phyloP scores from a whole-genome alignment of 2,113 vertebrate species.

The Chunga burmeisteri region DNA sequence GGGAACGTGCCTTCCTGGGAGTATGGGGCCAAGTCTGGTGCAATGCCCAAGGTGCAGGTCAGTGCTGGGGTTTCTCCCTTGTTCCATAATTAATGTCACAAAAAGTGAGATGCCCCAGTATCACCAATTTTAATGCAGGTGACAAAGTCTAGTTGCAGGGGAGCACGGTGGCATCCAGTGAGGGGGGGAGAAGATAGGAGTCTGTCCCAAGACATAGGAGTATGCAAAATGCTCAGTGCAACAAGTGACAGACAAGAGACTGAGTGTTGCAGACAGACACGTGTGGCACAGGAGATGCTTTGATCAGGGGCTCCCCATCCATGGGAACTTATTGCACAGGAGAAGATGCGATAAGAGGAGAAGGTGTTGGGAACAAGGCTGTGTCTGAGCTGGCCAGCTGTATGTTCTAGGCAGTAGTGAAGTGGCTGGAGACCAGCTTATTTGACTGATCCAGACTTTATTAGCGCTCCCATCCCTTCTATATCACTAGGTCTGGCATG shows the following conservation, averaged over 20 bases:
- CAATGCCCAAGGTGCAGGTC: not conserved
- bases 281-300: accelerated
- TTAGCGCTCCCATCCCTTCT: not conserved
- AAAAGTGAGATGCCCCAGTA: not conserved
- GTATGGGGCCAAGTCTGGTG: not conserved
- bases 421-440: not conserved
- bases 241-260: not conserved
- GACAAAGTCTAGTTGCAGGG: not conserved
- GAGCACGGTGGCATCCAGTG: accelerated
- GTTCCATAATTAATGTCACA: not conserved
- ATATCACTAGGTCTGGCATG: not conserved
- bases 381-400: not conserved
- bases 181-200: not conserved
- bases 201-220: not conserved
- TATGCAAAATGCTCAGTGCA: not conserved
- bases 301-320: not conserved
- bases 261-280: not conserved
- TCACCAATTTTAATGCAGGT: not conserved
- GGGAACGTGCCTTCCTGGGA: not conserved
- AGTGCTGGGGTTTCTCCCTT: not conserved
- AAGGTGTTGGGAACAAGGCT: not conserved
- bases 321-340: accelerated
- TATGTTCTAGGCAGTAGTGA: accelerated
- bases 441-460: not conserved
- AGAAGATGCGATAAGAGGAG: not conserved